A percentile compares a stretch with the other conserved stretches of the same genome.
Conservation (phyloP, 1,140 invertebrate genomes). For the Drosophila trapezifrons region DNA sequence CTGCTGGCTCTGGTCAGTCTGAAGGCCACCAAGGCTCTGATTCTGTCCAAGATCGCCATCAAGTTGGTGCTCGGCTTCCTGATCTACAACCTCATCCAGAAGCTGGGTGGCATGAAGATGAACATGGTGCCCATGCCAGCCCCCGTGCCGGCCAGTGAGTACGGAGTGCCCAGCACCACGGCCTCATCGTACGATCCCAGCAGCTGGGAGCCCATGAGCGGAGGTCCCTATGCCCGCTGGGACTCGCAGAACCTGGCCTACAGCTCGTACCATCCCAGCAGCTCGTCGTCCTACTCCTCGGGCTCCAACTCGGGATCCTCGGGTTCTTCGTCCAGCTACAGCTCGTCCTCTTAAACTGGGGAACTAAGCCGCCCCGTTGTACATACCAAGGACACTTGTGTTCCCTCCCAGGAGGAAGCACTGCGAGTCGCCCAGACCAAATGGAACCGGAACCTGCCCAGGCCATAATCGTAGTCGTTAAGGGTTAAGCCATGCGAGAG, state of each 20-base stretch:
- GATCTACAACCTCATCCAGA: constrained; percentile 90
- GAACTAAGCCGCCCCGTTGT: constrained; percentile 43
- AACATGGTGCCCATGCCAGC: constrained; percentile 87
- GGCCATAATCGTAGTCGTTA: constrained; percentile 72
- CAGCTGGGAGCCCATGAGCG: constrained; percentile 88
- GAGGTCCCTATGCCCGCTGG: constrained; percentile 91
- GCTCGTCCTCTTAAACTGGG: constrained; percentile 71
- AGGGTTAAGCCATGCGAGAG: constrained; percentile 58
- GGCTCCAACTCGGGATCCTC: constrained; percentile 84
- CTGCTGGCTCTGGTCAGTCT: constrained; percentile 90
- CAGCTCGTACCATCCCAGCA: constrained; percentile 90
- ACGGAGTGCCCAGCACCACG: constrained; percentile 88
- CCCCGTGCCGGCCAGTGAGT: constrained; percentile 85
- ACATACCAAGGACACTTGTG: constrained; percentile 67
- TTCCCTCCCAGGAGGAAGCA: constrained; percentile 31
- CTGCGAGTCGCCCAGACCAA: constrained; percentile 69
- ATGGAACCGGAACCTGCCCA: constrained; percentile 75
- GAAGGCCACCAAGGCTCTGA: constrained; percentile 92
- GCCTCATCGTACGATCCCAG: constrained; percentile 88
- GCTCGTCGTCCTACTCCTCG: constrained; percentile 86
- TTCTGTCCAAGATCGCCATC: constrained; percentile 92
- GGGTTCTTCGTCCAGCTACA: constrained; percentile 67
- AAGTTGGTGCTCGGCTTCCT: constrained; percentile 91
- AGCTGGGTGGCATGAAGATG: constrained; percentile 89
- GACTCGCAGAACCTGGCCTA: constrained; percentile 90